Evolutionary conservation across 2,888 invertebrate genomes (phyloP).

Genomic region (Drosophila algonquin): DNA sequence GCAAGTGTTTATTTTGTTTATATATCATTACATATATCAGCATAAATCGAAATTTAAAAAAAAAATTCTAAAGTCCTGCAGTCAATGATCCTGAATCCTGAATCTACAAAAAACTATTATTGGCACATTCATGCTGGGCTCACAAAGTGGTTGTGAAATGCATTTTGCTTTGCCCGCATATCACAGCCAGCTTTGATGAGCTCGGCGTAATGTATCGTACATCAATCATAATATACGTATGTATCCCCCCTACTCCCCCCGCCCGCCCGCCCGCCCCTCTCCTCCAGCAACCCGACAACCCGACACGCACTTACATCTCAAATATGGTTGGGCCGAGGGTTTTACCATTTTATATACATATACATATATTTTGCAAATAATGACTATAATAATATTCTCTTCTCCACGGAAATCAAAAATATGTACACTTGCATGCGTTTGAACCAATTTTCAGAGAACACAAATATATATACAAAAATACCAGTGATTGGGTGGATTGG

Average conservation of each 20-base stretch:
- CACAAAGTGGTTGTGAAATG: conserved; percentile 95
- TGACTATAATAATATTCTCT: not conserved
- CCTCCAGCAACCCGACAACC: conserved; percentile 2
- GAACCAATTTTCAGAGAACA: not conserved
- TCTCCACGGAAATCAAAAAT: not conserved
- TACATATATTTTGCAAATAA: not conserved
- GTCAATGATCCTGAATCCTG: conserved; percentile 31
- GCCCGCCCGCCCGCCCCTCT: not conserved
- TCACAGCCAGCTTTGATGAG: conserved; percentile 99
- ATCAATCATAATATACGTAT: conserved; percentile 53
- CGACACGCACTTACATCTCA: not conserved
- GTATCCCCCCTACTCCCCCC: conserved; percentile 12
- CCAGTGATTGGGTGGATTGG: not conserved
- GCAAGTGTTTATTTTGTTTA: conserved; percentile 11
- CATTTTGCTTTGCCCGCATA: conserved; percentile 87
- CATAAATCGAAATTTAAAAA: conserved; percentile 33
- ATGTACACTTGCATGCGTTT: not conserved
- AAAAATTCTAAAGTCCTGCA: conserved; percentile 27
- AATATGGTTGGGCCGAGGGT: not conserved
- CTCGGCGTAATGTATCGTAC: conserved; percentile 84
- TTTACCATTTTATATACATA: not conserved
- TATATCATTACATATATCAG: conserved; percentile 28
- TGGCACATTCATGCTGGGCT: conserved; percentile 83
- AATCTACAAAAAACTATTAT: conserved; percentile 30
- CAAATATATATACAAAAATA: not conserved